Conservation (phyloP, 2,888 invertebrate genomes). For the Conomelus anceps region DNA sequence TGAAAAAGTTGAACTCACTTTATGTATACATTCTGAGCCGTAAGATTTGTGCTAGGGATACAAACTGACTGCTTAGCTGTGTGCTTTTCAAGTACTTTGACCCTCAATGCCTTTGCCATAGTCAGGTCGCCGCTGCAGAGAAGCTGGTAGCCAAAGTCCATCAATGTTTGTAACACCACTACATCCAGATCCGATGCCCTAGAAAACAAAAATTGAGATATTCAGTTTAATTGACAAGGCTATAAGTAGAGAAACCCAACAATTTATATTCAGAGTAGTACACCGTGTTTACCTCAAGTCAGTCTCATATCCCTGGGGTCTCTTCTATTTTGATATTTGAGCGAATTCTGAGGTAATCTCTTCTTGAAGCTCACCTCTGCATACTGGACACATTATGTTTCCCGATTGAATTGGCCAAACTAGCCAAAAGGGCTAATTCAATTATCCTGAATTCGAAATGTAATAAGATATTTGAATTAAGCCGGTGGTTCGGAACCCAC, state of each 20-base stretch:
- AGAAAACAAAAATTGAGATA: constrained; percentile 31
- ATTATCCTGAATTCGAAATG: too few species aligned
- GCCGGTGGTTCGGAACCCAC: too few species aligned
- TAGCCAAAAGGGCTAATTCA: too few species aligned
- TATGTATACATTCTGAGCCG: constrained; percentile 49
- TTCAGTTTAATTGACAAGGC: too few species aligned
- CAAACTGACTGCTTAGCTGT: constrained; percentile 50
- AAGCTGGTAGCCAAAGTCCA: constrained; percentile 90
- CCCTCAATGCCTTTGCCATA: constrained; percentile 81
- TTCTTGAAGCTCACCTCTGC: too few species aligned
- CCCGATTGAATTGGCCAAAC: too few species aligned
- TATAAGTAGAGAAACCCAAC: too few species aligned
- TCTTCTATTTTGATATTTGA: too few species aligned
- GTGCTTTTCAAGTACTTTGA: constrained; percentile 85
- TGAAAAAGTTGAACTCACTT: constrained; percentile 26
- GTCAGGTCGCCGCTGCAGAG: constrained; percentile 87
- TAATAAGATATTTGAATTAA: too few species aligned
- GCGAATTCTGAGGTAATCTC: too few species aligned
- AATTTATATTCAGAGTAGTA: background rate
- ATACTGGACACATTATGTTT: too few species aligned
- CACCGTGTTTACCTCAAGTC: background rate
- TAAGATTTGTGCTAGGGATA: constrained; percentile 43
- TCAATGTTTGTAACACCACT: constrained; percentile 69
- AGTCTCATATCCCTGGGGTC: too few species aligned
- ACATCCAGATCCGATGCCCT: constrained; percentile 82